These are phyloP conservation scores for Heptranchias perlo DNA, from an alignment of 2,113 vertebrate species.

Conservation along the genomic window DNA sequence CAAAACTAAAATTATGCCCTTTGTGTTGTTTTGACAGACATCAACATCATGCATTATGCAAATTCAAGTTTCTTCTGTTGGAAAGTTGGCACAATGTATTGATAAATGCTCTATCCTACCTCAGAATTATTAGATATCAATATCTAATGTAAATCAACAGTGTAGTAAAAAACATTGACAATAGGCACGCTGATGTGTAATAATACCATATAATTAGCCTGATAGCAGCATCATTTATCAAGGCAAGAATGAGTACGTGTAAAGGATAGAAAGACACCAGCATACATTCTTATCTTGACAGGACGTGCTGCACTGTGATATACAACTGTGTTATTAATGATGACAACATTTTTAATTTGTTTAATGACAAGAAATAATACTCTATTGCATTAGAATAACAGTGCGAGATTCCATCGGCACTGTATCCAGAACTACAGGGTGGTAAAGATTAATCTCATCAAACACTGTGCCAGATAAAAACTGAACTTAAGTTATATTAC, in stretches of 20 bases:
- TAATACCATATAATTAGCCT: neutral
- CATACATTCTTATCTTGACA: neutral
- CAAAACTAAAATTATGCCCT: neutral
- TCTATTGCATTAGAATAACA: neutral
- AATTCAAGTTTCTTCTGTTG: neutral
- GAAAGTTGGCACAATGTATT: neutral
- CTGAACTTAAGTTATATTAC: neutral
- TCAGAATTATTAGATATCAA: neutral
- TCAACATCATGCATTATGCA: neutral
- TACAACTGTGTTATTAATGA: neutral
- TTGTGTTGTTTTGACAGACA: neutral
- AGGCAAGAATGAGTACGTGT: neutral
- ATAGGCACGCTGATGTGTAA: neutral
- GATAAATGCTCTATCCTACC: neutral
- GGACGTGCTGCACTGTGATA: neutral
- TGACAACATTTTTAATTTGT: neutral
- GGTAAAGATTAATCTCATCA: neutral
- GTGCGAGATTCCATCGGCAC: neutral
- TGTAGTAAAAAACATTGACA: neutral
- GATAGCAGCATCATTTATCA: neutral
- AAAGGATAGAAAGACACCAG: neutral
- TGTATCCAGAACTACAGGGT: neutral
- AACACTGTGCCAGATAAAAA: neutral
- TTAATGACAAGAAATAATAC: neutral
- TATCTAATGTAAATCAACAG: neutral